Conservation (phyloP, 2,888 invertebrate genomes). For the Mallateleia sp. region DNA sequence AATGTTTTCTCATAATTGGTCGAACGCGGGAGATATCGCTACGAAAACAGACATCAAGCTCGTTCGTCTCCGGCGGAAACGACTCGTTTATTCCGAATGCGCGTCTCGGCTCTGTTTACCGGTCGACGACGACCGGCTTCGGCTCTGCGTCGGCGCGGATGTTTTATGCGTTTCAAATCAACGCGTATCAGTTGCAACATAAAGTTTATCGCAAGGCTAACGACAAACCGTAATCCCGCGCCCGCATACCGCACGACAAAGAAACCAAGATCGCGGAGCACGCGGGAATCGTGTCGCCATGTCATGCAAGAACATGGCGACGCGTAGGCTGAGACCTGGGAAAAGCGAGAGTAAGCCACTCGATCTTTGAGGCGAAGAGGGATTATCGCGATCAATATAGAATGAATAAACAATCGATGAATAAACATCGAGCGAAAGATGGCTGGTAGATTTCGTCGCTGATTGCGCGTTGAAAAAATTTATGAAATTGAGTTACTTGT, state of each 20-base stretch:
- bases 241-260: constrained; percentile 81
- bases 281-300: no score
- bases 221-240: constrained; percentile 88
- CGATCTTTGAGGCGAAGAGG: constrained; percentile 44
- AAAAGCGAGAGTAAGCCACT: constrained; percentile 57
- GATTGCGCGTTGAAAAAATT: no score
- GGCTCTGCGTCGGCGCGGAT: constrained; percentile 70
- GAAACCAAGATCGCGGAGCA: constrained; percentile 52
- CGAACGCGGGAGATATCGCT: constrained; percentile 43
- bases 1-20: constrained; percentile 68
- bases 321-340: constrained; percentile 66
- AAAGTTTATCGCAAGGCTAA: constrained; percentile 89
- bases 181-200: constrained; percentile 86
- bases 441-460: background rate
- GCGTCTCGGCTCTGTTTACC: constrained; percentile 2
- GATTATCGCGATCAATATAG: constrained; percentile 67
- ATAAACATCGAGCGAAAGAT: constrained; percentile 46
- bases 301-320: no score
- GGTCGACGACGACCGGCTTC: background rate
- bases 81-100: constrained; percentile 20
- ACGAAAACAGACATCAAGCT: constrained; percentile 6
- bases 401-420: constrained; percentile 67
- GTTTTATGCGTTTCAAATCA: constrained; percentile 86
- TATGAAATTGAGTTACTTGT: no score
- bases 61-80: background rate